Evolutionary conservation across 2,113 vertebrate genomes (phyloP).

Genomic region (Sinocyclocheilus rhinocerous): DNA sequence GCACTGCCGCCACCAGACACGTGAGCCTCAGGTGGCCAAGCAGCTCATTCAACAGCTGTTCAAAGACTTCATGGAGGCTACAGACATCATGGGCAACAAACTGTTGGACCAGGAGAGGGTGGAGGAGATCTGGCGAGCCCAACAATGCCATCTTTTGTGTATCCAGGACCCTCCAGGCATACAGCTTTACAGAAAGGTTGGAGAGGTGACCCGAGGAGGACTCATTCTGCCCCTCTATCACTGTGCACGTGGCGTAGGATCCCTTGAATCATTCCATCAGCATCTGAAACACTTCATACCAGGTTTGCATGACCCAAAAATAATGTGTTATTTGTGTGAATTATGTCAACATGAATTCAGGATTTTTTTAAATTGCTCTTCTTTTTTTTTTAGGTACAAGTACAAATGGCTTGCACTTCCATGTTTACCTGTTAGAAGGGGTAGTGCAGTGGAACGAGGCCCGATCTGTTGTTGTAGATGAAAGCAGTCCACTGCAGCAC

Average conservation of each 20-base stretch:
- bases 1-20: slow-evolving; percentile 24
- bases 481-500: slow-evolving; percentile 3
- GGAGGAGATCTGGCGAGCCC: slow-evolving; percentile 20
- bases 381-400: neutral
- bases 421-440: slow-evolving; percentile 40
- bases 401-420: slow-evolving; percentile 33
- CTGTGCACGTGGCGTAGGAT: neutral
- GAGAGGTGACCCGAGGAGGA: slow-evolving; percentile 25
- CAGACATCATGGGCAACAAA: slow-evolving; percentile 23
- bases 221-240: neutral
- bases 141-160: slow-evolving; percentile 1
- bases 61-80: slow-evolving; percentile 7
- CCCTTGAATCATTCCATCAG: slow-evolving; percentile 37
- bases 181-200: slow-evolving; percentile 25
- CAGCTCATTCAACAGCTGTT: slow-evolving; percentile 36
- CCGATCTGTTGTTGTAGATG: neutral
- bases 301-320: neutral
- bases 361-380: neutral
- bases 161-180: slow-evolving; percentile 12
- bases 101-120: slow-evolving; percentile 16
- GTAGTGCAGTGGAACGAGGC: slow-evolving; percentile 29
- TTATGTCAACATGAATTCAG: neutral
- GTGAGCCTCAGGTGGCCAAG: slow-evolving; percentile 10
- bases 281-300: slow-evolving; percentile 29
- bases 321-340: neutral